phyloP scores from a whole-genome alignment of 2,888 invertebrate genomes.

The Pollenia labialis region DNA sequence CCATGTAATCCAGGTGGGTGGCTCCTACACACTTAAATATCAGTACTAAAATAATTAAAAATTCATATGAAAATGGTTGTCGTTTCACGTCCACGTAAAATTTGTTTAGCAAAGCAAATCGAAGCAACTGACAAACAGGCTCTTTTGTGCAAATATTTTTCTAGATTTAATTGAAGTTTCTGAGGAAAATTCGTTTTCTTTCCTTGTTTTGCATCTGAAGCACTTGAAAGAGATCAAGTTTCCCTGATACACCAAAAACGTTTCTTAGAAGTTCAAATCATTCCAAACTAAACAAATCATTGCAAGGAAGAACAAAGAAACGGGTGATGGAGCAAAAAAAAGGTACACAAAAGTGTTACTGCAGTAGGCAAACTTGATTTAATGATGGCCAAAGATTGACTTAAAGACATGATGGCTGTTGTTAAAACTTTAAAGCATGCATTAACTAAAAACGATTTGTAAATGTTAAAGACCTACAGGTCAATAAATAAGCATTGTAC shows the following conservation, averaged over 20 bases:
- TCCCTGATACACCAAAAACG: neutral
- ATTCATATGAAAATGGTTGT: slow-evolving; percentile 27
- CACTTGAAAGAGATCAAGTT: slow-evolving; percentile 15
- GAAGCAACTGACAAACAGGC: neutral
- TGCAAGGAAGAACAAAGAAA: neutral
- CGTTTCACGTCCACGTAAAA: slow-evolving; percentile 2
- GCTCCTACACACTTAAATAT: slow-evolving; percentile 54
- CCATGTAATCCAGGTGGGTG: slow-evolving; percentile 38
- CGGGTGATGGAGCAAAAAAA: neutral
- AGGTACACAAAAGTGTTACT: slow-evolving; percentile 54
- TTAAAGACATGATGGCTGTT: slow-evolving; percentile 58
- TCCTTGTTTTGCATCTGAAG: neutral
- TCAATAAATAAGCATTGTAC: slow-evolving; percentile 67
- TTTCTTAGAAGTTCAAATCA: neutral
- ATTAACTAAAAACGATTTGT: slow-evolving; percentile 56
- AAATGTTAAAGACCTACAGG: slow-evolving; percentile 64
- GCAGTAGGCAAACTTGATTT: slow-evolving; percentile 70
- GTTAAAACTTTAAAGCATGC: slow-evolving; percentile 16
- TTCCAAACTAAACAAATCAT: slow-evolving; percentile 8
- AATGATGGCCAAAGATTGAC: slow-evolving; percentile 61
- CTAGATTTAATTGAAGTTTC: neutral
- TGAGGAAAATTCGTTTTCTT: neutral
- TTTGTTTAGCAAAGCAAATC: neutral
- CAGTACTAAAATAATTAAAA: slow-evolving; percentile 46
- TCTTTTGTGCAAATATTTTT: slow-evolving; percentile 4